Evolutionary conservation across 2,797 vertebrate genomes (phyloP).

Genomic region (Lepus oiostolus): DNA sequence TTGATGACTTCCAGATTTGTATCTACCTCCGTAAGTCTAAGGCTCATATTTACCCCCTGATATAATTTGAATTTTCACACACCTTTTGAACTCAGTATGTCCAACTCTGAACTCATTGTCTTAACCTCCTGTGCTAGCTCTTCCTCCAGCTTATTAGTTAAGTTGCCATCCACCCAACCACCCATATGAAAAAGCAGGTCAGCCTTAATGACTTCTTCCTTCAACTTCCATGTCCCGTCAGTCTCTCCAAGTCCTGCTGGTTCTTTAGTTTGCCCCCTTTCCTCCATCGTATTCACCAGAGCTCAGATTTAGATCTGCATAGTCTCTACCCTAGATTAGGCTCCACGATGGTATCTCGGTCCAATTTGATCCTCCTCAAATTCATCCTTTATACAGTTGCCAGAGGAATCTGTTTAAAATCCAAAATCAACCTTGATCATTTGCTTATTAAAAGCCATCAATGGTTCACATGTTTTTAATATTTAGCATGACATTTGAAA

Average conservation of each 20-base stretch:
- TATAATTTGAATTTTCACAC: not conserved
- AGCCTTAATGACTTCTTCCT: not conserved
- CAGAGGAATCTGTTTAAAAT: not conserved
- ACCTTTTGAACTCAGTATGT: not conserved
- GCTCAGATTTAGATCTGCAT: not conserved
- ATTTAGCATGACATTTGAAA: not conserved
- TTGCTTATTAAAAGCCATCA: not conserved
- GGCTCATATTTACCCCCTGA: not conserved
- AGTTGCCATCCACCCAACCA: not conserved
- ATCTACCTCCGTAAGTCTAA: not conserved
- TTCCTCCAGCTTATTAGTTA: not conserved
- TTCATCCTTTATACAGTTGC: not conserved
- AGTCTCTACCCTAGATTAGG: not conserved
- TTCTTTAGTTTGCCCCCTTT: not conserved
- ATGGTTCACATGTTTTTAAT: not conserved
- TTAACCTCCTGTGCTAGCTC: not conserved
- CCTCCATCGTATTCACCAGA: not conserved
- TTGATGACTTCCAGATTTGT: not conserved
- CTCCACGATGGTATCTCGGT: not conserved
- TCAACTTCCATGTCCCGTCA: not conserved
- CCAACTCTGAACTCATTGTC: not conserved
- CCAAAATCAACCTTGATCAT: not conserved
- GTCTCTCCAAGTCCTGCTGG: not conserved
- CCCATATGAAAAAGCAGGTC: not conserved
- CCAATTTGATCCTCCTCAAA: not conserved